Evolutionary conservation across 2,797 vertebrate genomes (phyloP), one percentile per base, ranked within the genome.

Genomic region (Sebastes elongatus): DNA sequence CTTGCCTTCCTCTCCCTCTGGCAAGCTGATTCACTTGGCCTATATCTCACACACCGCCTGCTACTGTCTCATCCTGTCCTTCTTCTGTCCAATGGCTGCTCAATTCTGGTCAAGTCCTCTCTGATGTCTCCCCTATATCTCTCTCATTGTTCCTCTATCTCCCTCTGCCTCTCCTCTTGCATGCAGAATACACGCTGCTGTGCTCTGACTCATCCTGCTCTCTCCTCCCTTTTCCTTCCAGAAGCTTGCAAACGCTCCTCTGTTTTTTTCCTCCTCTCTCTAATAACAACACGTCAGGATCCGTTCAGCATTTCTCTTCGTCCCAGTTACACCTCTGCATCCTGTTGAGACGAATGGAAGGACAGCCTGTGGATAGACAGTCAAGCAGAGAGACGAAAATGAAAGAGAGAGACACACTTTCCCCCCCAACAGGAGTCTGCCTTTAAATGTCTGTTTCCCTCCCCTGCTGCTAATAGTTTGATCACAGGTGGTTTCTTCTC

Each of bases 151-250:
- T 81, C 82, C 74, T 85, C 81, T 59, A 30, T 76, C 83, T 86
- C 81, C 71, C 76, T 80, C 73, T 56, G 71, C 82, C 77, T 85
- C 84, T 68, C 76, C 67, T 89, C 84, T 80, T 80, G 80, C 85
- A 86, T 85, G 79, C 90, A 83, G 78, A 92, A 87, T 71, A 71
- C 83, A 73, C 53, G 67, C 87, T 86, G 87, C 88, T 86, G 83
- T 82, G 88, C 83, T 90, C 88, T 93, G 93, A 94, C 67, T 93
- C 92, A 92, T 84, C 76, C 89, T 52, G 76, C 82, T 89, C 82
- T 87, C 86, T 87, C 89, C 90, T 86, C 86, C 87, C 83, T 85
- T 84, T 86, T 85, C 69, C 79, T 92, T 85, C 75, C 89, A 93
- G 89, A 90, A 89, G 88, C 83, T 85, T 74, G 74, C 69, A 78